Evolutionary conservation across 2,888 invertebrate genomes (phyloP).

Genomic region (Drosophila bunnanda): DNA sequence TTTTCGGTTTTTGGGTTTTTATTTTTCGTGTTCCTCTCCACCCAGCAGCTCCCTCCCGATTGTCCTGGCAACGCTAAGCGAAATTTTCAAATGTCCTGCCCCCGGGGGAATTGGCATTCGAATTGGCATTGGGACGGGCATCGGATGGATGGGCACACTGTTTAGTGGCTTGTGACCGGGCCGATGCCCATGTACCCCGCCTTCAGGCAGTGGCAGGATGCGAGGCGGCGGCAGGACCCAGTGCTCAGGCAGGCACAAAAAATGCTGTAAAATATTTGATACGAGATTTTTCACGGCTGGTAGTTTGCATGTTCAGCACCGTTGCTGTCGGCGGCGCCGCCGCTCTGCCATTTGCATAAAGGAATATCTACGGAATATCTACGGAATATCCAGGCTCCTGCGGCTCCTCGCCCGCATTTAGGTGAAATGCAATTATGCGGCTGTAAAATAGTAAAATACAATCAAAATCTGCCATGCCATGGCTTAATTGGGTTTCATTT

Average conservation of each 20-base stretch:
- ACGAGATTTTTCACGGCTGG: slow-evolving; percentile 81
- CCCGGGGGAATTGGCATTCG: slow-evolving; percentile 57
- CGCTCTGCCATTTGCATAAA: slow-evolving; percentile 68
- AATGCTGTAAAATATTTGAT: slow-evolving; percentile 80
- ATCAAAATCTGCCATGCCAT: slow-evolving; percentile 35
- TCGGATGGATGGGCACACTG: slow-evolving; percentile 32
- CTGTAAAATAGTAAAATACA: slow-evolving; percentile 58
- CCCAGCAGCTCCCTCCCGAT: no score
- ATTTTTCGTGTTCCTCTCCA: no score
- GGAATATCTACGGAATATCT: slow-evolving; percentile 46
- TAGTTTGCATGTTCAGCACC: slow-evolving; percentile 80
- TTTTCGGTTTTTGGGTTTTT: background rate
- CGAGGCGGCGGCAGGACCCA: background rate
- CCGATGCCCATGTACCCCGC: background rate
- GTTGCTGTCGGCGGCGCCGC: slow-evolving; percentile 54
- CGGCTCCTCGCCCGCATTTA: slow-evolving; percentile 3
- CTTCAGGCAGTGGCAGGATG: background rate
- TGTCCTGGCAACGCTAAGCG: slow-evolving; percentile 66
- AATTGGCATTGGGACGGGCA: slow-evolving; percentile 25
- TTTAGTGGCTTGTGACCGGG: slow-evolving; percentile 68
- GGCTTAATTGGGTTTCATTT: slow-evolving; percentile 56
- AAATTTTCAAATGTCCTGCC: slow-evolving; percentile 80
- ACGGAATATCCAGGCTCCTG: slow-evolving; percentile 11
- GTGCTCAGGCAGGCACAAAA: slow-evolving; percentile 74
- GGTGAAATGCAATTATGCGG: slow-evolving; percentile 66